Percentiles rank a stretch among this genome's conserved stretches.
These are phyloP conservation scores for Lutjanus campechanus DNA, from an alignment of 2,797 vertebrate species.

Conservation along the genomic window DNA sequence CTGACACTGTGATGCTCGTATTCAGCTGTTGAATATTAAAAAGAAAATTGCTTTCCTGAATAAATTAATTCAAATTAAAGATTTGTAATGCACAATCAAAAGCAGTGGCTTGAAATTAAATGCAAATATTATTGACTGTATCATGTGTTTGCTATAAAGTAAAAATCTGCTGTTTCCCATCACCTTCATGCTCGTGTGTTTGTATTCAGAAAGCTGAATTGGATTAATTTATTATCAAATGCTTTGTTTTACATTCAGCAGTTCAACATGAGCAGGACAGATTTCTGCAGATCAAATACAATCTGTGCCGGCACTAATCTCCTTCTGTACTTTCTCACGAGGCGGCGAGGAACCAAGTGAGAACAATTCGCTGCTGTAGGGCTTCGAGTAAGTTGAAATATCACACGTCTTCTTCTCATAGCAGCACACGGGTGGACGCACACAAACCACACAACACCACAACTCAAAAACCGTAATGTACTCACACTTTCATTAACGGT, in stretches of 20 bases:
- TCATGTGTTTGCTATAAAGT: not conserved
- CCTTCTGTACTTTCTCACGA: not conserved
- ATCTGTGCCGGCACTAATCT: not conserved
- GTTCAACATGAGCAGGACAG: not conserved
- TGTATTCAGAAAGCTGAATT: not conserved
- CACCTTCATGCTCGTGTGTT: not conserved
- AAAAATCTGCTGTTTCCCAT: not conserved
- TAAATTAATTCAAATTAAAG: slow-evolving; percentile 3
- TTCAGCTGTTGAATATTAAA: not conserved
- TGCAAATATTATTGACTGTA: not conserved
- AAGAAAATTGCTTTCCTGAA: not conserved
- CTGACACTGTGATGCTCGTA: not conserved
- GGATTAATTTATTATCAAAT: not conserved
- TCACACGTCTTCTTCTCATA: not conserved
- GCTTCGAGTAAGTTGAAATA: not conserved
- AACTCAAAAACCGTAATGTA: no score
- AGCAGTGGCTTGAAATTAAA: not conserved
- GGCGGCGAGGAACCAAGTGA: not conserved
- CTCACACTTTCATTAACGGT: not conserved
- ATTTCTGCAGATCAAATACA: not conserved
- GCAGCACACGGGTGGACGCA: not conserved
- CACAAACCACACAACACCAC: not conserved
- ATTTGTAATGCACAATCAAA: not conserved
- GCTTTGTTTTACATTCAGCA: slow-evolving; percentile 7
- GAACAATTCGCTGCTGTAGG: not conserved